These are phyloP conservation scores for Pangasius macronema DNA, from an alignment of 2,797 vertebrate genomes.

Conservation along the genomic window DNA sequence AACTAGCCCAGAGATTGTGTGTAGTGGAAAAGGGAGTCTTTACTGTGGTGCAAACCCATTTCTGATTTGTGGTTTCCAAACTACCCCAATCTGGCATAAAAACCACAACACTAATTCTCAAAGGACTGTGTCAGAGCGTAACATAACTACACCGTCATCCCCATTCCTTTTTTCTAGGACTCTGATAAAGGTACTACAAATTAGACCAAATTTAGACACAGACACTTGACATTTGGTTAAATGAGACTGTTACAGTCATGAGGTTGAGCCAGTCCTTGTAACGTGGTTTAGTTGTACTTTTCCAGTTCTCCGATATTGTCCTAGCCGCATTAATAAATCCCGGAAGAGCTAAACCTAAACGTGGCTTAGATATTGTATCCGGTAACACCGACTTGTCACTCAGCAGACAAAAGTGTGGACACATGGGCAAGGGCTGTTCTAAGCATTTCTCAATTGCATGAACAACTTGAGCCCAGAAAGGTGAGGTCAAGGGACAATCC, in stretches of 20 bases:
- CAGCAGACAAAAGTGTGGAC: background rate
- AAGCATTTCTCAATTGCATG: background rate
- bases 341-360: background rate
- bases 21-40: too few relatives aligned
- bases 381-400: background rate
- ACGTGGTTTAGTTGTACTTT: background rate
- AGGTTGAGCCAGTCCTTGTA: background rate
- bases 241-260: too few relatives aligned
- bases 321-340: background rate
- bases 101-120: too few relatives aligned
- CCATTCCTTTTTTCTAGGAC: background rate
- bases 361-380: background rate
- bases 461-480: background rate
- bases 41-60: too few relatives aligned
- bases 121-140: too few relatives aligned
- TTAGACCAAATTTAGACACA: background rate
- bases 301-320: background rate
- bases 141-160: background rate
- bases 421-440: background rate
- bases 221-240: too few relatives aligned
- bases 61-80: too few relatives aligned
- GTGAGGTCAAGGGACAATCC: background rate
- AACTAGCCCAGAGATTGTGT: too few relatives aligned
- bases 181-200: too few relatives aligned
- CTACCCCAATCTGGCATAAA: too few relatives aligned